Conservation (phyloP, 1,140 invertebrate species). For the Uloborus diversus region DNA sequence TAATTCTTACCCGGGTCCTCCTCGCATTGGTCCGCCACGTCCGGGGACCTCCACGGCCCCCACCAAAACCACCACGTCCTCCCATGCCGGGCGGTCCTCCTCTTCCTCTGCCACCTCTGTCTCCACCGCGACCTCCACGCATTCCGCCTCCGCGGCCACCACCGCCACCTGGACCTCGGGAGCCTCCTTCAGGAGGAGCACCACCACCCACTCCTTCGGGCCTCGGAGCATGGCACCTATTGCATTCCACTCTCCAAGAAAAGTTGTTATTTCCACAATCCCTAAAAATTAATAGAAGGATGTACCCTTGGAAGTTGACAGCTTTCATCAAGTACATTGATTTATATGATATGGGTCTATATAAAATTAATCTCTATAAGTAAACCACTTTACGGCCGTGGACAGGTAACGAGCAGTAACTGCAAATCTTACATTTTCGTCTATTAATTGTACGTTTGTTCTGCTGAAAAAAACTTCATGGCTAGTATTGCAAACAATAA, state of each 20-base stretch:
- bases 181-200: slow-evolving; percentile 34
- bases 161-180: slow-evolving; percentile 64
- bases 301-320: no score
- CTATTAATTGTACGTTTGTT: no score
- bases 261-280: slow-evolving; percentile 95
- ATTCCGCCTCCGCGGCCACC: slow-evolving; percentile 60
- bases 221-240: slow-evolving; percentile 76
- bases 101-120: slow-evolving; percentile 62
- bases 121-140: slow-evolving; percentile 54
- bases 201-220: slow-evolving; percentile 67
- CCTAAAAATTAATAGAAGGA: no score
- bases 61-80: slow-evolving; percentile 66
- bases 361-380: no score
- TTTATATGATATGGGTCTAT: no score
- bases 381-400: no score
- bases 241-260: slow-evolving; percentile 92
- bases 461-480: no score
- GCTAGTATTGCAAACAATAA: no score
- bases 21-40: slow-evolving; percentile 63
- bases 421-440: no score
- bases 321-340: no score
- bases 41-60: slow-evolving; percentile 67
- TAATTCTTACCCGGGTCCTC: slow-evolving; percentile 14
- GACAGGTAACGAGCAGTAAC: no score
- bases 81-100: slow-evolving; percentile 65